Base-by-base conservation (phyloP, 2,797 vertebrate genomes). In the Typhlichthys subterraneus region DNA sequence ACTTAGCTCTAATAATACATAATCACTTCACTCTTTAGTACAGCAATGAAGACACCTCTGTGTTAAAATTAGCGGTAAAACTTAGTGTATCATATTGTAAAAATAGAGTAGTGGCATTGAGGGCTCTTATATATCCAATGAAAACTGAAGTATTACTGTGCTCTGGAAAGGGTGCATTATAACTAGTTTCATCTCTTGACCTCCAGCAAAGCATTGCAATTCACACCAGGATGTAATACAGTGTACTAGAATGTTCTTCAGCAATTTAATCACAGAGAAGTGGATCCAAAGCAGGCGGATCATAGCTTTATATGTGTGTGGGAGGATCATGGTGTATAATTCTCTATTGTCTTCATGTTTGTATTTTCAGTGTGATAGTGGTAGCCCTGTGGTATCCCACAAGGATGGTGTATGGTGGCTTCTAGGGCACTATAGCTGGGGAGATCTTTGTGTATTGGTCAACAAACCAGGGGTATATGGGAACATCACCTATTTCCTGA, bases 381-480 rank as follows among this genome's bases (percentile, higher is more conserved):
- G 94, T 0, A 91, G 94, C 0, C 95, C 94, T 0, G 82, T 98
- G 70, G 93, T 95, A 77, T 88, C 90, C 0, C 15, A 69, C n/a
- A 89, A 85, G 52, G 85, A 85, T 14, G 80, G 75, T 0, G 0
- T 92, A 53, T 97, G 95, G 95, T 96, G 95, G 95, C 75, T 97
- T 61, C 65, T 93, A 0, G 94, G 95, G 31, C 91, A 94, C 59
- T 93, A 84, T 3, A 91, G 95, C 69, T 94, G 94, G 94, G 93
- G 93, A 0, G 92, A 92, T 45, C 48, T 55, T 50, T 95, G 94
- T 61, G 87, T 86, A 3, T 78, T 67, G 67, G 61, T 33, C 0
- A 85, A 85, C 46, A 91, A 81, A 56, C 94, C 93, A 0, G 93
- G 92, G 2, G 94, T 96, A 17, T 96, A 95, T 0, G 89, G 91